Conservation (phyloP, 2,888 invertebrate species). For the Hermodice carunculata region DNA sequence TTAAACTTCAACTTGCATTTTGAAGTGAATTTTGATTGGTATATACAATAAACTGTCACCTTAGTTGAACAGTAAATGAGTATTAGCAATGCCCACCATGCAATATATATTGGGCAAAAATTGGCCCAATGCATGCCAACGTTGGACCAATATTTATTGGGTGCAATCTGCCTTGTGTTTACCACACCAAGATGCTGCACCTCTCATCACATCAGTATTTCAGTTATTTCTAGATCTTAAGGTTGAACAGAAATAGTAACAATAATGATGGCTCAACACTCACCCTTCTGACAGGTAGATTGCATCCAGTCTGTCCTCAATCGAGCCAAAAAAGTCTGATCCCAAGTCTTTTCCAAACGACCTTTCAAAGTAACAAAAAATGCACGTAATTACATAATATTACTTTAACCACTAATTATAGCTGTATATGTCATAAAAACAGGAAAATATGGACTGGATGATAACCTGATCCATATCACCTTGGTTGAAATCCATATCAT, state of each 20-base stretch:
- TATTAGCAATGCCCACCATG: too few relatives aligned
- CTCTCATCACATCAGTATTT: background rate
- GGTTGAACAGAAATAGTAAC: background rate
- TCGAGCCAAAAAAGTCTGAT: constrained; percentile 38
- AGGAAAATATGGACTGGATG: too few relatives aligned
- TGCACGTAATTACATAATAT: background rate
- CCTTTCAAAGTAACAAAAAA: constrained; percentile 12
- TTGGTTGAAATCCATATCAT: background rate
- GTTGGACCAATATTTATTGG: too few relatives aligned
- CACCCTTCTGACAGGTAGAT: constrained; percentile 48
- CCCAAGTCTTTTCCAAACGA: constrained; percentile 34
- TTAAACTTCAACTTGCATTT: too few relatives aligned
- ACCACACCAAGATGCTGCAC: background rate
- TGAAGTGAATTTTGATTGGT: too few relatives aligned
- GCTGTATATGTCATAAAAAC: background rate
- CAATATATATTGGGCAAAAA: too few relatives aligned
- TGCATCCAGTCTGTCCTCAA: constrained; percentile 37
- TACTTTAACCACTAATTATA: background rate
- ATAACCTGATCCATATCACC: too few relatives aligned
- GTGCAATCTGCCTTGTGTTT: too few relatives aligned
- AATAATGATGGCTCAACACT: constrained; percentile 9
- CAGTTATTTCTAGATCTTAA: background rate
- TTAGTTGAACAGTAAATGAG: too few relatives aligned
- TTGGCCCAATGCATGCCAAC: too few relatives aligned
- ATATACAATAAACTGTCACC: too few relatives aligned